Evolutionary conservation across 2,113 vertebrate species (phyloP).

Genomic region (Planiliza haematocheilus): DNA sequence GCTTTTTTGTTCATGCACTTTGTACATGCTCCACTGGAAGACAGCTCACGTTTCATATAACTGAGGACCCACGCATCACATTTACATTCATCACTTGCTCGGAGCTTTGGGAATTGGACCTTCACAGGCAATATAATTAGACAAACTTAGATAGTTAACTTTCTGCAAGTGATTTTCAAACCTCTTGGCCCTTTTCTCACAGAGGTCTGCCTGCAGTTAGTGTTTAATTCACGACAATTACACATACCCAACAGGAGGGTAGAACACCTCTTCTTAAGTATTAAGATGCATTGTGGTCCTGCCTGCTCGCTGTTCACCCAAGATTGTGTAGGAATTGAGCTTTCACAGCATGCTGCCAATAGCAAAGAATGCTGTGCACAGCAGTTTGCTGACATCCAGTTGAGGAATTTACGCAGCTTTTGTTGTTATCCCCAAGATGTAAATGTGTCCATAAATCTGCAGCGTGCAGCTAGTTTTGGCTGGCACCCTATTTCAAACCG

Average conservation of each 20-base stretch:
- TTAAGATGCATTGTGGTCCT: conserved; percentile 17
- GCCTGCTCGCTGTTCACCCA: conserved; percentile 3
- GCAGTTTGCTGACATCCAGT: conserved; percentile 58
- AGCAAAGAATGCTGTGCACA: conserved; percentile 36
- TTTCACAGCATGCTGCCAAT: conserved; percentile 45
- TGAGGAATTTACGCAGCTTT: conserved; percentile 62
- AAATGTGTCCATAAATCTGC: conserved; percentile 71
- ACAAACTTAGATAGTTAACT: conserved; percentile 23
- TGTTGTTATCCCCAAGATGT: conserved; percentile 63
- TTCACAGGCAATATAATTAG: conserved; percentile 1
- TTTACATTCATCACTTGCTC: conserved; percentile 43
- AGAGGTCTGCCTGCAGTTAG: conserved; percentile 2
- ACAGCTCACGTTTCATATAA: conserved; percentile 59
- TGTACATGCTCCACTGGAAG: conserved; percentile 77
- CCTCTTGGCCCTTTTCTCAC: background rate
- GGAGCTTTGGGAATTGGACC: conserved; percentile 5
- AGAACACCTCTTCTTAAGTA: background rate
- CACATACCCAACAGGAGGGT: background rate
- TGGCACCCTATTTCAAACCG: conserved; percentile 56
- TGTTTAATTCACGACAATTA: conserved; percentile 31
- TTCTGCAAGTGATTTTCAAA: conserved; percentile 26
- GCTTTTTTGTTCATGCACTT: conserved; percentile 78
- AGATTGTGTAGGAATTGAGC: conserved; percentile 16
- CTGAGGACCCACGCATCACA: conserved; percentile 33
- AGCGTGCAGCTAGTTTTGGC: conserved; percentile 44